A percentile compares a stretch with the other conserved stretches of the same genome.
Evolutionary conservation across 2,797 vertebrate species (phyloP).

Genomic region (Amazona ochrocephala): DNA sequence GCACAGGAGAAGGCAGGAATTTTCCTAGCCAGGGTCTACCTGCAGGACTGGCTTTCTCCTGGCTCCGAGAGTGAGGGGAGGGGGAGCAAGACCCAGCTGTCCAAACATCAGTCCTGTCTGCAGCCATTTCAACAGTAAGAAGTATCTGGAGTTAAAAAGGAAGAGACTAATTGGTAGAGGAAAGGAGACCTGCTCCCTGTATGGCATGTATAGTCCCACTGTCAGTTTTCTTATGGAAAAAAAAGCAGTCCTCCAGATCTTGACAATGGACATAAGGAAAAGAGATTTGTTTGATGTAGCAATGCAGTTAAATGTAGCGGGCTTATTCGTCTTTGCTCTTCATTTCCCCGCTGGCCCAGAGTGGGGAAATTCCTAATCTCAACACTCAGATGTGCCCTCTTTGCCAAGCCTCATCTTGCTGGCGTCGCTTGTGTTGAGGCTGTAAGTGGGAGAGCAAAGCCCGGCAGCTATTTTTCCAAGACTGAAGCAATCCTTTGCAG

Average conservation of each 20-base stretch:
- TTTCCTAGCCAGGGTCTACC: background rate
- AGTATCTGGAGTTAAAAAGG: background rate
- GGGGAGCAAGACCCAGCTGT: background rate
- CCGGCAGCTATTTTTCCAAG: background rate
- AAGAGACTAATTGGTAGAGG: background rate
- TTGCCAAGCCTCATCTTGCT: background rate
- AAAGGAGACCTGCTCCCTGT: background rate
- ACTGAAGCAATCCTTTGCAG: background rate
- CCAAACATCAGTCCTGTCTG: background rate
- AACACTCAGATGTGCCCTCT: background rate
- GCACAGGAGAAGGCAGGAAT: background rate
- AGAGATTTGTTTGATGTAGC: background rate
- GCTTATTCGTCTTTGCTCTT: background rate
- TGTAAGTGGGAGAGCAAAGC: background rate
- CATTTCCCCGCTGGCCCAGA: background rate
- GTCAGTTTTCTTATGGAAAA: background rate
- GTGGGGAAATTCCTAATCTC: constrained; percentile 4
- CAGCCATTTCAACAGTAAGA: background rate
- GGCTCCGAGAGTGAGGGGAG: background rate
- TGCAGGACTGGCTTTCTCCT: constrained; percentile 6
- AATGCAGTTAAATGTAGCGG: background rate
- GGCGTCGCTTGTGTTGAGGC: background rate
- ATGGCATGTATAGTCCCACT: background rate
- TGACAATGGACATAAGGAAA: background rate
- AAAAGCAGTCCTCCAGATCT: background rate